Conservation (phyloP, 2,113 vertebrate species). For the Ahaetulla prasina region DNA sequence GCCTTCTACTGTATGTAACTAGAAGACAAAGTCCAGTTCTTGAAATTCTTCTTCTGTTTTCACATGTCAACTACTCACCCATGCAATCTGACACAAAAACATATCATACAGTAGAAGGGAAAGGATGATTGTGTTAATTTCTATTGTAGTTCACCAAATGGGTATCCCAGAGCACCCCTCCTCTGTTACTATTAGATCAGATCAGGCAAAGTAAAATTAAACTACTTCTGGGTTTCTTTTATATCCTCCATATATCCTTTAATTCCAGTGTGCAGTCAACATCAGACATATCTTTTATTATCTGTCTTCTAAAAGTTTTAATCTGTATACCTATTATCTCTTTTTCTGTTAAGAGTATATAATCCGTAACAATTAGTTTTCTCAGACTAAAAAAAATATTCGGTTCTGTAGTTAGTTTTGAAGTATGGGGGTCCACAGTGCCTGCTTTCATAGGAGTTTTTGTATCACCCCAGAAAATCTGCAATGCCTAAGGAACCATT, state of each 20-base stretch:
- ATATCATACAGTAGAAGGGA: background rate
- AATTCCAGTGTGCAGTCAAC: background rate
- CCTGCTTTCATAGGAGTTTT: background rate
- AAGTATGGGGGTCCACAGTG: background rate
- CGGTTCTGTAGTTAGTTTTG: background rate
- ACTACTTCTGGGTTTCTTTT: background rate
- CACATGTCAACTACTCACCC: background rate
- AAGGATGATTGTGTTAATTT: background rate
- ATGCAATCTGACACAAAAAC: background rate
- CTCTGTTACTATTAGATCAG: background rate
- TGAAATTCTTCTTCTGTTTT: background rate
- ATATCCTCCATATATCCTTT: background rate
- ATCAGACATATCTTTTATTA: background rate
- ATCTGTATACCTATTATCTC: background rate
- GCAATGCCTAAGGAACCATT: background rate
- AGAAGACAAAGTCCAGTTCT: background rate
- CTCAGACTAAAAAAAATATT: background rate
- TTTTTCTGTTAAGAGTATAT: background rate
- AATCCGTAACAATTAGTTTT: background rate
- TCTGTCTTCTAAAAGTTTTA: background rate
- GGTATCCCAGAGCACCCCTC: background rate
- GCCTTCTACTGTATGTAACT: background rate
- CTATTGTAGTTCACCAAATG: background rate
- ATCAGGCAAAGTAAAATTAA: background rate
- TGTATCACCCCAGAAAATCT: background rate